Evolutionary conservation across 2,113 vertebrate genomes (phyloP).

Genomic region (Myrmecophaga tridactyla): DNA sequence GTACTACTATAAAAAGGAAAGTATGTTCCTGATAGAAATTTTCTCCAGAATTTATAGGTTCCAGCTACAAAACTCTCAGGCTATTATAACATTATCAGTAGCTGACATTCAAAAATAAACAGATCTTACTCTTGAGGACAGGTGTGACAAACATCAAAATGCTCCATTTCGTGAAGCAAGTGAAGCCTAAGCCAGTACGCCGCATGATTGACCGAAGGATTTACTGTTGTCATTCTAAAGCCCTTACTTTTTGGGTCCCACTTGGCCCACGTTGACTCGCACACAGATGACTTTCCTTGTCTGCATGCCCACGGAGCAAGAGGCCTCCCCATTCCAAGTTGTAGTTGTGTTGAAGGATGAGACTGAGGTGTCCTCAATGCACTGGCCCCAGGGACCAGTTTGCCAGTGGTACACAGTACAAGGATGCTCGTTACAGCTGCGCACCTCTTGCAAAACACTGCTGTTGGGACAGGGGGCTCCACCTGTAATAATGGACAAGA

Average conservation of each 20-base stretch:
- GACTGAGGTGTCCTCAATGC: slow-evolving; percentile 91
- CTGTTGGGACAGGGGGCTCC: slow-evolving; percentile 92
- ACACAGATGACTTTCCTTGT: slow-evolving; percentile 98
- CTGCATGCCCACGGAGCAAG: slow-evolving; percentile 94
- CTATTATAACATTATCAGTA: not conserved
- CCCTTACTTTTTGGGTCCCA: slow-evolving; percentile 97
- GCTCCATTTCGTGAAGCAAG: slow-evolving; percentile 11
- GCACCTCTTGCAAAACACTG: slow-evolving; percentile 91
- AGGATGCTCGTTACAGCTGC: slow-evolving; percentile 96
- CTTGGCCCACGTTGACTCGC: slow-evolving; percentile 97
- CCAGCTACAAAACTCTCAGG: not conserved
- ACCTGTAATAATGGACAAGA: slow-evolving; percentile 83
- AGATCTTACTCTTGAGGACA: slow-evolving; percentile 46
- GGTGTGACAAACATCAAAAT: not conserved
- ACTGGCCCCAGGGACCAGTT: slow-evolving; percentile 93
- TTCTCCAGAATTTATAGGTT: slow-evolving; percentile 48
- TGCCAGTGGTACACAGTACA: slow-evolving; percentile 99
- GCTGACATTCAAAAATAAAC: slow-evolving; percentile 48
- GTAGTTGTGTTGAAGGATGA: slow-evolving; percentile 87
- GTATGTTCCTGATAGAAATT: not conserved
- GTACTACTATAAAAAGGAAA: slow-evolving; percentile 48
- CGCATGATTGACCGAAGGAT: not conserved
- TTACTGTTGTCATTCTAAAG: not conserved
- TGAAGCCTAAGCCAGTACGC: not conserved
- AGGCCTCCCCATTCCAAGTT: slow-evolving; percentile 80